phyloP scores from a whole-genome alignment of 2,113 vertebrate genomes.

The Oriolus oriolus region DNA sequence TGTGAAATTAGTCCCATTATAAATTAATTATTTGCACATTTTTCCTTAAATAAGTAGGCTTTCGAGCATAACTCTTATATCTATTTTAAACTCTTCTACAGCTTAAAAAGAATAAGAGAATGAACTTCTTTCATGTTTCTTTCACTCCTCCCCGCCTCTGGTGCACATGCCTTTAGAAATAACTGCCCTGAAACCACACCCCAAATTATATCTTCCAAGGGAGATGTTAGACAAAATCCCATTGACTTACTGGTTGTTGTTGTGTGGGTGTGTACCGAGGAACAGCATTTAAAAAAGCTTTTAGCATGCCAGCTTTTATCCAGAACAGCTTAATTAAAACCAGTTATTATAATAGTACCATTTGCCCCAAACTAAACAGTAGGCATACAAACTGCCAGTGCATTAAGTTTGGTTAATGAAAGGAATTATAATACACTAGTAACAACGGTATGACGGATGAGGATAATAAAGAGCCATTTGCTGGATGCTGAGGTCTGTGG shows the following conservation, averaged over 20 bases:
- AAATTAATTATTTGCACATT: background rate
- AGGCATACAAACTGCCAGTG: background rate
- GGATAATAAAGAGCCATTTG: constrained; percentile 17
- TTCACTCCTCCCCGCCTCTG: background rate
- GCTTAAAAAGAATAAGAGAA: background rate
- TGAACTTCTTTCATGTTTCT: background rate
- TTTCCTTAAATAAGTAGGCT: background rate
- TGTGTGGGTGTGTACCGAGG: background rate
- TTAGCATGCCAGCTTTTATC: constrained; percentile 15
- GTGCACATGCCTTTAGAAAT: background rate
- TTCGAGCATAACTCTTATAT: background rate
- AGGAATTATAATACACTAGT: background rate
- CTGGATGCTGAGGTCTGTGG: background rate
- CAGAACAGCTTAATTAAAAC: constrained; percentile 41
- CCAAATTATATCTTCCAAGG: background rate
- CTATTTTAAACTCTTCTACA: background rate
- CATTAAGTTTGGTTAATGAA: constrained; percentile 15
- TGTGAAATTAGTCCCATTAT: background rate
- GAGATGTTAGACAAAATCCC: background rate
- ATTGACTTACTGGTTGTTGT: background rate
- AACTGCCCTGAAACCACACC: background rate
- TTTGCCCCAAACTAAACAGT: constrained; percentile 30
- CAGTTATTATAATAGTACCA: background rate
- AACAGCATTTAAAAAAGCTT: constrained; percentile 9
- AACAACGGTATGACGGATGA: constrained; percentile 19